phyloP scores from a whole-genome alignment of 2,888 invertebrate genomes.

The Chouioia cunea region DNA sequence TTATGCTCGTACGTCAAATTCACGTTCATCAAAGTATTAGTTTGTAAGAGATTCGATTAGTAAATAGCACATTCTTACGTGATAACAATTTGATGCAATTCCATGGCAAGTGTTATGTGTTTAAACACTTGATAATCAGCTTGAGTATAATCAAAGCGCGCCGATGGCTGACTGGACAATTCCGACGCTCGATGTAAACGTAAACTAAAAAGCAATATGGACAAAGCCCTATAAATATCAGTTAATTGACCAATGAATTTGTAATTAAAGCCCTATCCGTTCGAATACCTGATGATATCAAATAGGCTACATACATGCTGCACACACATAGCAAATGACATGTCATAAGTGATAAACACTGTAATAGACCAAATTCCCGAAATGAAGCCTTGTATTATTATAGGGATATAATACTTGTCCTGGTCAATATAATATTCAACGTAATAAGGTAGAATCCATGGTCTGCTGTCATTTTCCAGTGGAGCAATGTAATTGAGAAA shows the following conservation, averaged over 20 bases:
- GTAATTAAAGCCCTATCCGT: neutral
- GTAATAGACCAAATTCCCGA: neutral
- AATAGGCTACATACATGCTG: constrained; percentile 30
- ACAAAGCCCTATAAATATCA: neutral
- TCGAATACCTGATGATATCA: constrained; percentile 30
- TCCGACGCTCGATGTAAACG: constrained; percentile 14
- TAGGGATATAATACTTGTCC: constrained; percentile 14
- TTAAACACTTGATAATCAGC: neutral
- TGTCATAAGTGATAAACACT: constrained; percentile 32
- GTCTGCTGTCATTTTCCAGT: constrained; percentile 17
- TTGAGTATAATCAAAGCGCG: too few species aligned
- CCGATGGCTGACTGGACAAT: neutral
- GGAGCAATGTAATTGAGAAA: neutral
- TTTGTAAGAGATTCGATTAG: neutral
- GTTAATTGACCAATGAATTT: neutral
- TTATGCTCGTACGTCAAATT: too few species aligned
- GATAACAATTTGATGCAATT: constrained; percentile 28
- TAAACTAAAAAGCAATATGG: constrained; percentile 3
- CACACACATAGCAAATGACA: constrained; percentile 28
- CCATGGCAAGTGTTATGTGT: constrained; percentile 7
- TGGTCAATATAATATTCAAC: constrained; percentile 35
- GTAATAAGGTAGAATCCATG: constrained; percentile 5
- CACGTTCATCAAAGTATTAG: too few species aligned
- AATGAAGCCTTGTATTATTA: constrained; percentile 3
- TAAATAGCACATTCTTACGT: constrained; percentile 11